Evolutionary conservation across 2,797 vertebrate genomes (phyloP), one percentile per base, ranked within the genome.

Genomic region (Novumbra hubbsi): DNA sequence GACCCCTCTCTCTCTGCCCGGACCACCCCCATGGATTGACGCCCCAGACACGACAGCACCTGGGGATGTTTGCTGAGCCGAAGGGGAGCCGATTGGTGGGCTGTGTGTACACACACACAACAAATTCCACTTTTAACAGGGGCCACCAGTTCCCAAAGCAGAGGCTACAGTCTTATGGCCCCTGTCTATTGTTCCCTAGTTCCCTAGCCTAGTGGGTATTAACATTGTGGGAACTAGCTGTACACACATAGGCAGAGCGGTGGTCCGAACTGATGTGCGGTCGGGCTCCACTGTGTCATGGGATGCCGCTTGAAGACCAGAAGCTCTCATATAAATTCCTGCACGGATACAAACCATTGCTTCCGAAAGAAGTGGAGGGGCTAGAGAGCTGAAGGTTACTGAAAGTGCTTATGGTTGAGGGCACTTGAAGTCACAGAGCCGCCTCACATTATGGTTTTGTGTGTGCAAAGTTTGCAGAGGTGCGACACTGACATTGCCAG

Each of bases 111-210:
- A 68, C n/a, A 68, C 12, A 27, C 41, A 7, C 62, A 17, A 28
- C 62, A 30, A 64, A 64, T 64, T 32, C 62, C 62, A 64, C 27
- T 28, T 64, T 64, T 32, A 62, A 62, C 60, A 17, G 28, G 62
- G 62, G 62, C 62, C 62, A 64, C 62, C 62, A 64, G 62, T 17
- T 64, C 62, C 16, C 28, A 64, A 64, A 64, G 28, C 62, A 64
- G 28, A 64, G 62, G 28, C 62, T 28, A 64, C 62, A 32, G 62
- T 64, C 27, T 16, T 32, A 64, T 64, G 28, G 62, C 28, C 62
- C 28, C 62, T 32, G 15, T 32, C 30, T 21, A 64, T 64, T 64
- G 62, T 64, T 64, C 14, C 62, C 27, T 28, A 64, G 28, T 64
- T 64, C 62, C 16, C n/a, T n/a, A n/a, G 28, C 62, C n/a, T 28